Percentiles rank a stretch among this genome's conserved stretches.
Conservation (phyloP, 35 echinoderm and acorn worm species). For the Ophiothrix spiculata region DNA sequence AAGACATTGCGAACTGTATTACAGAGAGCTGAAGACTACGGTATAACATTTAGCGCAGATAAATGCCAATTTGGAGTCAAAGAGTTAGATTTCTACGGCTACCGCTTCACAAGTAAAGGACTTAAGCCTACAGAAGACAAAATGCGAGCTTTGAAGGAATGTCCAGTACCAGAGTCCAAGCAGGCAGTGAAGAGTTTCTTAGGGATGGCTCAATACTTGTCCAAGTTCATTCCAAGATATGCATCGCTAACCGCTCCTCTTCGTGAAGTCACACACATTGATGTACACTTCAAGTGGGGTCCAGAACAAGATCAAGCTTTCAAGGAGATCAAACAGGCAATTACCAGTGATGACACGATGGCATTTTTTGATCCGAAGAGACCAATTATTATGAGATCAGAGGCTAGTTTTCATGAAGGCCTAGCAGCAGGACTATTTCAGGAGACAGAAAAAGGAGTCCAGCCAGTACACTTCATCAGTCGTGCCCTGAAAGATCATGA, state of each 20-base stretch:
- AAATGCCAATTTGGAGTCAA: slow-evolving; percentile 50
- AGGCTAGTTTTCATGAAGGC: slow-evolving; percentile 65
- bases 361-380: slow-evolving; percentile 49
- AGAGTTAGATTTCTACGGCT: slow-evolving; percentile 68
- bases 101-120: slow-evolving; percentile 63
- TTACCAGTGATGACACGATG: slow-evolving; percentile 49
- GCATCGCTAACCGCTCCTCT: slow-evolving; percentile 34
- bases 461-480: slow-evolving; percentile 59
- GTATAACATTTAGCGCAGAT: slow-evolving; percentile 48
- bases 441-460: slow-evolving; percentile 45
- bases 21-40: slow-evolving; percentile 48
- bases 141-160: slow-evolving; percentile 44
- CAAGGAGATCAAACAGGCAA: slow-evolving; percentile 46
- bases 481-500: slow-evolving; percentile 48
- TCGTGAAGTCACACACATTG: slow-evolving; percentile 41
- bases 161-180: slow-evolving; percentile 31
- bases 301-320: slow-evolving; percentile 32
- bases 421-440: slow-evolving; percentile 70
- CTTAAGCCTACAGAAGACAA: slow-evolving; percentile 58
- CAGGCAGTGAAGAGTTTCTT: slow-evolving; percentile 46
- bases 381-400: slow-evolving; percentile 46
- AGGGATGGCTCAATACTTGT: slow-evolving; percentile 59
- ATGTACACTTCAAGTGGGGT: slow-evolving; percentile 52
- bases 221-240: slow-evolving; percentile 63
- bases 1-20: slow-evolving; percentile 34